Percentiles rank a stretch among this genome's conserved stretches.
Evolutionary conservation across 2,797 vertebrate species (phyloP).

Genomic region (Labeo calbasu): DNA sequence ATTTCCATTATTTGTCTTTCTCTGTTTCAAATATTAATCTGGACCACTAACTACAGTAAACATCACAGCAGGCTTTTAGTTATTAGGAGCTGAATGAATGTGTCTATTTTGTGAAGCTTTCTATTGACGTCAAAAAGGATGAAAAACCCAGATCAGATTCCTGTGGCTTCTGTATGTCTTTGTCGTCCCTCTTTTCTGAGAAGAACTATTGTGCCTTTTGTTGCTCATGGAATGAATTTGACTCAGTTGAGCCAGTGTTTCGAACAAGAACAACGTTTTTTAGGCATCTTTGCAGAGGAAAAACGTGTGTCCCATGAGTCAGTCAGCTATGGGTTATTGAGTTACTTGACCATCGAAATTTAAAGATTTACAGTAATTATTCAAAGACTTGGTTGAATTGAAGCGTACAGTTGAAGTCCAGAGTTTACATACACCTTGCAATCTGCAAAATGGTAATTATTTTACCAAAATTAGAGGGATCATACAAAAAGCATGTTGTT

Average conservation of each 20-base stretch:
- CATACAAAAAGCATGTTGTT: no score
- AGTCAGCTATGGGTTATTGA: constrained; percentile 34
- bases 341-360: neutral
- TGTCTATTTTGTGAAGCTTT: constrained; percentile 1
- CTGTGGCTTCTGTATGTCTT: constrained; percentile 26
- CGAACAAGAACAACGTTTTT: neutral
- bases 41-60: constrained; percentile 1
- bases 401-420: neutral
- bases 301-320: constrained; percentile 18
- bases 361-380: neutral
- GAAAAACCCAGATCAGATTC: constrained; percentile 30
- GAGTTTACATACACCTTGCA: no score
- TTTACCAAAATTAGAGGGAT: no score
- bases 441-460: no score
- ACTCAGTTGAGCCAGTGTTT: constrained; percentile 29
- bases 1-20: neutral
- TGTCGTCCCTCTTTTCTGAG: constrained; percentile 32
- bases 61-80: neutral
- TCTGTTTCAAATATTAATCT: neutral
- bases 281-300: constrained; percentile 4
- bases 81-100: constrained; percentile 3
- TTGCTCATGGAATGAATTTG: constrained; percentile 39
- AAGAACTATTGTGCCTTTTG: constrained; percentile 36
- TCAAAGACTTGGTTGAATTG: neutral
- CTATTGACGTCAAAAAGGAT: constrained; percentile 8